Base-by-base conservation (phyloP, 2,888 invertebrate genomes). In the Liopterus haemorrhoidalis region DNA sequence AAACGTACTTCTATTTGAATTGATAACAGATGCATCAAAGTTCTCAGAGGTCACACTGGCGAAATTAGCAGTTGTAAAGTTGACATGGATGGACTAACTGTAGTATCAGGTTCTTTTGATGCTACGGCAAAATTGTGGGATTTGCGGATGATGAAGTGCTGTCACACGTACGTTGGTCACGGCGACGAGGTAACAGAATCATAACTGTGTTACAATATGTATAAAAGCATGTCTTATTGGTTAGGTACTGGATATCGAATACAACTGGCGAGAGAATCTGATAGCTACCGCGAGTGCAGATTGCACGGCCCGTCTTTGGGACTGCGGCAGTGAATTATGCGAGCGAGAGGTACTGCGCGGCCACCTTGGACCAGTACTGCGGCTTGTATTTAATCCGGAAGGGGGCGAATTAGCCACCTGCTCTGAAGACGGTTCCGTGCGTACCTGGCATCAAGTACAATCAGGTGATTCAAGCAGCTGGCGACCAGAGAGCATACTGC, bases 331-430 rank as follows among this genome's bases (percentile, higher is more conserved):
- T n/a, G n/a, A n/a, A n/a, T n/a, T n/a, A n/a, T n/a, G n/a, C n/a
- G n/a, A n/a, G n/a, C n/a, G n/a, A n/a, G n/a, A 20, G 25, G 38
- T 27, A n/a, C 35, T 47, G 8, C 15, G 15, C 16, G 46, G 37
- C 3, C 41, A 32, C 16, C 18, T 15, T 15, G 20, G 24, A 28
- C 3, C 22, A 6, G 20, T 46, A 43, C 50, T 53, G 4, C 61
- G 79, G 83, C 80, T 87, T 4, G 81, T 81, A 66, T 89, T 89
- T 69, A 87, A 85, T 65, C 87, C 88, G 2, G 81, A 81, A 0
- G 78, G 78, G 3, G 73, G 78, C 49, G 42, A 42, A 14, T 65
- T 89, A 11, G 68, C 89, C 52, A 85, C 87, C 0, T 84, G 84
- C 0, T 87, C 87, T 3, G 77, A 81, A 3, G 88, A 89, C 61